Evolutionary conservation across 2,888 invertebrate genomes (phyloP), one percentile per base, ranked within the genome.

Genomic region (Aethes cnicana): DNA sequence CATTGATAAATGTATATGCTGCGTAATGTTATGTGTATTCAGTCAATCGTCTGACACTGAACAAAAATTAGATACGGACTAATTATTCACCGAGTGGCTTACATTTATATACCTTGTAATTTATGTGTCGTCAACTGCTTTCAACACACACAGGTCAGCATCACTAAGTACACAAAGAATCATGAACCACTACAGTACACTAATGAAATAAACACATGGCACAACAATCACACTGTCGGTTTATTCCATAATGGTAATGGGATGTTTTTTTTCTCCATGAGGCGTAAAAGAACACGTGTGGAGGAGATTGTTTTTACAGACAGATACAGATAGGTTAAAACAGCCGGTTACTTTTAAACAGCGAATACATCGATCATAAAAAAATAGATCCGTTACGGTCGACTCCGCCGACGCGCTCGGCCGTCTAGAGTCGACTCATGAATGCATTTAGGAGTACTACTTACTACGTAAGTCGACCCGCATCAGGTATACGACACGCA

Each of bases 401-500:
- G 26, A 14, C 36, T 28, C 30, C 20, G 21, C 17, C 28, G 43
- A 28, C 43, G n/a, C n/a, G 5, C 49, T 23, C 50, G 12, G 20
- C 44, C 43, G 37, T n/a, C n/a, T n/a, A 43, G 43, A 23, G 37
- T 14, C 26, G 42, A 35, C 6, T 20, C 49, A 23, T 17, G 36
- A 30, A 50, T 36, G 49, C 12, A 9, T n/a, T n/a, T n/a, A n/a
- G n/a, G n/a, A n/a, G n/a, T n/a, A n/a, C n/a, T n/a, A n/a, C n/a
- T n/a, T n/a, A n/a, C n/a, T n/a, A 8, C 28, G 20, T 47, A 28
- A 23, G 21, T n/a, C 17, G 18, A 21, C 28, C 21, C 33, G 35
- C 42, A n/a, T 48, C 39, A 26, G 49, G 49, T 36, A 42, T 33
- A 49, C 21, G 36, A n/a, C 36, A 17, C 17, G 36, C 26, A 16